Percentiles rank a stretch among this genome's conserved stretches.
These are phyloP conservation scores for Dryoscopus gambensis DNA, from an alignment of 2,113 vertebrate species.

Conservation along the genomic window DNA sequence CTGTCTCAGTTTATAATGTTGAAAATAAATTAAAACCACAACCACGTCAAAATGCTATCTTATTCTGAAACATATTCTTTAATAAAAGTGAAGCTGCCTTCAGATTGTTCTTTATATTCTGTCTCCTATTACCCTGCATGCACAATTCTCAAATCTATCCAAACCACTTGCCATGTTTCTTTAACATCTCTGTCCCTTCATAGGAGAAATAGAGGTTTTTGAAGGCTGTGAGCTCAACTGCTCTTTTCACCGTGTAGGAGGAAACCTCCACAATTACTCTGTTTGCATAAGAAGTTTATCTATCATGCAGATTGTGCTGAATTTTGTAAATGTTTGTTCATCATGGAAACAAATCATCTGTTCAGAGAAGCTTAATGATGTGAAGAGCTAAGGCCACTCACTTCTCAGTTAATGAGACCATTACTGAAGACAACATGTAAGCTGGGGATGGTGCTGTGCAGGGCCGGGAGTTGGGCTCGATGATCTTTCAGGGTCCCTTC, in stretches of 20 bases:
- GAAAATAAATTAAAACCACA: not conserved
- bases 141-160: not conserved
- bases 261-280: not conserved
- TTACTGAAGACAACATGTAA: not conserved
- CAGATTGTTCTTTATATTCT: not conserved
- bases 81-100: not conserved
- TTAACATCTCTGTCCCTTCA: not conserved
- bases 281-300: not conserved
- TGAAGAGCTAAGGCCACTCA: not conserved
- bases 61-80: not conserved
- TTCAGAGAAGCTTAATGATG: not conserved
- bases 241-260: not conserved
- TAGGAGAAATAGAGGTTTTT: not conserved
- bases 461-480: not conserved
- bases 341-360: not conserved
- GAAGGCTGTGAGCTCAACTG: not conserved
- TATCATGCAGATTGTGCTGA: not conserved
- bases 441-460: not conserved
- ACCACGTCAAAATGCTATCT: not conserved
- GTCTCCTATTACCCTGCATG: fast-evolving
- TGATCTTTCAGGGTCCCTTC: not conserved
- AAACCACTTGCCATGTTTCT: not conserved
- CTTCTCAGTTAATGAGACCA: not conserved
- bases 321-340: not conserved
- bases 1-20: not conserved